phyloP scores from a whole-genome alignment of 1,140 invertebrate genomes.

The Contarinia nasturtii region DNA sequence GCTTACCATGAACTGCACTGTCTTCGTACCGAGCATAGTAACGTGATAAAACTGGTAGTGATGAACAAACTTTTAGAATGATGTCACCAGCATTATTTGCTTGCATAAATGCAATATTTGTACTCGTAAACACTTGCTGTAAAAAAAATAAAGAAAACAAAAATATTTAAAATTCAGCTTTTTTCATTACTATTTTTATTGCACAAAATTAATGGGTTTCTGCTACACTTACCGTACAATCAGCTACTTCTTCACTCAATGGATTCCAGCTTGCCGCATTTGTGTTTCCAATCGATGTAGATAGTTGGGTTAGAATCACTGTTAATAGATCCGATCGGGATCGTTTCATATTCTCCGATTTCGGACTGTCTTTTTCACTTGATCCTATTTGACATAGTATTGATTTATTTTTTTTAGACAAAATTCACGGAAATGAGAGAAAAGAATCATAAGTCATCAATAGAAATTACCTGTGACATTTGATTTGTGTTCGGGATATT shows the following conservation, averaged over 20 bases:
- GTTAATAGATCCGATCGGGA: constrained; percentile 38
- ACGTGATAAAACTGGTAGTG: constrained; percentile 16
- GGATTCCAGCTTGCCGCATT: constrained; percentile 19
- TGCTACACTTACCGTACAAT: constrained; percentile 13
- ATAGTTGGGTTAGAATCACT: constrained; percentile 42
- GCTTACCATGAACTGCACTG: constrained; percentile 13
- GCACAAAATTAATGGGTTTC: too few species aligned
- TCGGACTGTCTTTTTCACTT: constrained; percentile 31
- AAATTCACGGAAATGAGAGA: background rate
- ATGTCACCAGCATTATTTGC: constrained; percentile 19
- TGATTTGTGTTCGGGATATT: constrained; percentile 17
- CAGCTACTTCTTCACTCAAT: constrained; percentile 17
- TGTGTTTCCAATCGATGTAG: constrained; percentile 31
- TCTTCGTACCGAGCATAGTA: constrained; percentile 19
- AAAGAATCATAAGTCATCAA: background rate
- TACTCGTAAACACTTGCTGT: constrained; percentile 32
- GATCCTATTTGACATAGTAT: constrained; percentile 6
- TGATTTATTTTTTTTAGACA: too few species aligned
- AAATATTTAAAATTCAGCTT: background rate
- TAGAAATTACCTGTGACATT: constrained; percentile 8
- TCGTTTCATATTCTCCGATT: constrained; percentile 34
- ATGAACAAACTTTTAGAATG: constrained; percentile 15
- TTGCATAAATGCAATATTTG: constrained; percentile 33
- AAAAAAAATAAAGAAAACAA: constrained; percentile 6
- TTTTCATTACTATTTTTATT: background rate